Percentiles rank a stretch among this genome's conserved stretches.
These are phyloP conservation scores for Heliconius hewitsoni DNA, from an alignment of 1,140 invertebrate species.

Conservation along the genomic window DNA sequence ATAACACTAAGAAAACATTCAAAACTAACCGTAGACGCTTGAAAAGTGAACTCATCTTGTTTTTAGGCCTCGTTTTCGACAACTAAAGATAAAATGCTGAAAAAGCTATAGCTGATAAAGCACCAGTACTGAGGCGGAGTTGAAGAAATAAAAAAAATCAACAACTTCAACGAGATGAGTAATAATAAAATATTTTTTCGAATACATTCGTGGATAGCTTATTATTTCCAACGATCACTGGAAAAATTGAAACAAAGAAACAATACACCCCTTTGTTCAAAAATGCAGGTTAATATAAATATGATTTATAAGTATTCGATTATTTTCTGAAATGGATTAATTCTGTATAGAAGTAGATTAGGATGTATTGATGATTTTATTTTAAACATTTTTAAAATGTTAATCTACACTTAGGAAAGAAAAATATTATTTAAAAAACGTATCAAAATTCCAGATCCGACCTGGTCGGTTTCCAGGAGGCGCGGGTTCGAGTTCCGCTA, in stretches of 20 bases:
- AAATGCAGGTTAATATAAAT: conserved; percentile 37
- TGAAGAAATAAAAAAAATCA: not conserved
- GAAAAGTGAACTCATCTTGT: not conserved
- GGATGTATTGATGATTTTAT: conserved; percentile 26
- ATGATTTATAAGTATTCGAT: conserved; percentile 28
- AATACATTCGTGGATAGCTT: conserved; percentile 32
- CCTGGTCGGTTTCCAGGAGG: no score
- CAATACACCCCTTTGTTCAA: conserved; percentile 38
- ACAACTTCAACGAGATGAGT: conserved; percentile 22
- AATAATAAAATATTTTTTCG: conserved; percentile 32
- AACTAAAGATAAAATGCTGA: conserved; percentile 4
- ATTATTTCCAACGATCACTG: conserved; percentile 39
- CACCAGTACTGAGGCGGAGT: not conserved
- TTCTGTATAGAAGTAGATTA: conserved; percentile 21
- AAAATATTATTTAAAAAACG: no score
- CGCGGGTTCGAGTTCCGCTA: no score
- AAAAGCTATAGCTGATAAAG: conserved; percentile 14
- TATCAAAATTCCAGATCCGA: not conserved
- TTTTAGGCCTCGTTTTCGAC: conserved; percentile 2
- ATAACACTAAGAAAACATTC: not conserved
- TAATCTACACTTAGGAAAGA: no score
- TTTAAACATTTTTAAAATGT: no score
- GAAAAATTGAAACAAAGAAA: conserved; percentile 41
- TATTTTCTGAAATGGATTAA: conserved; percentile 25
- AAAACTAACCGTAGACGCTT: not conserved